A percentile compares a stretch with the other conserved stretches of the same genome.
Evolutionary conservation across 2,113 vertebrate genomes (phyloP).

Genomic region (Lepus europaeus): DNA sequence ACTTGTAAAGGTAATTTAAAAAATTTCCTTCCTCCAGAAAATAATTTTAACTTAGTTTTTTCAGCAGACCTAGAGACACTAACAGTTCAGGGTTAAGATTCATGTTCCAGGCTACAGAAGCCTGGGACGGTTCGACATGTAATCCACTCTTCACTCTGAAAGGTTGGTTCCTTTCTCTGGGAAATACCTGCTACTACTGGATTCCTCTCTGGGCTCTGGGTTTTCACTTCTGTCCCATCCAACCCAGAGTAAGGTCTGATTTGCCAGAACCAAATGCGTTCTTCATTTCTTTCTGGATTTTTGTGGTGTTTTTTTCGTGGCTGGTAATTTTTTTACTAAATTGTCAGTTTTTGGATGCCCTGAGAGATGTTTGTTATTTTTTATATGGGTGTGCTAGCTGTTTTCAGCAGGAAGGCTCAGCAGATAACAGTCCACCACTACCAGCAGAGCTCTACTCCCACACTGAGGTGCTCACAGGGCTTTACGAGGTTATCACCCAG

Average conservation of each 20-base stretch:
- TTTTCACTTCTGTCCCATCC: neutral
- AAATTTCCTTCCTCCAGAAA: constrained; percentile 5
- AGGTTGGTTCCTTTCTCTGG: neutral
- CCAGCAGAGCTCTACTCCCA: neutral
- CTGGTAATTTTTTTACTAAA: neutral
- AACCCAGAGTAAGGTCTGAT: neutral
- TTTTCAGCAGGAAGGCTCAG: constrained; percentile 7
- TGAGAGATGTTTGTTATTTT: neutral
- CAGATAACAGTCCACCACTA: neutral
- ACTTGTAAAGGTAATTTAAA: neutral
- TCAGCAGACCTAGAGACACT: neutral
- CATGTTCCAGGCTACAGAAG: neutral
- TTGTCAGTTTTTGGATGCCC: neutral
- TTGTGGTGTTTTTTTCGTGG: neutral
- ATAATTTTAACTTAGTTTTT: neutral
- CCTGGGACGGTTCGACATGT: neutral
- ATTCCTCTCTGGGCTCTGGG: neutral
- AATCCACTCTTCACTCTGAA: neutral
- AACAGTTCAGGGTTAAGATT: neutral
- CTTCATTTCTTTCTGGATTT: constrained; percentile 10
- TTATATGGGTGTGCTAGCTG: neutral
- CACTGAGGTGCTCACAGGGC: constrained; percentile 32
- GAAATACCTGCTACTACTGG: neutral
- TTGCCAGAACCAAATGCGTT: neutral
- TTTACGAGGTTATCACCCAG: neutral